Evolutionary conservation across 2,888 invertebrate species (phyloP), one percentile per base, ranked within the genome.

Genomic region (Bimastos eiseni): DNA sequence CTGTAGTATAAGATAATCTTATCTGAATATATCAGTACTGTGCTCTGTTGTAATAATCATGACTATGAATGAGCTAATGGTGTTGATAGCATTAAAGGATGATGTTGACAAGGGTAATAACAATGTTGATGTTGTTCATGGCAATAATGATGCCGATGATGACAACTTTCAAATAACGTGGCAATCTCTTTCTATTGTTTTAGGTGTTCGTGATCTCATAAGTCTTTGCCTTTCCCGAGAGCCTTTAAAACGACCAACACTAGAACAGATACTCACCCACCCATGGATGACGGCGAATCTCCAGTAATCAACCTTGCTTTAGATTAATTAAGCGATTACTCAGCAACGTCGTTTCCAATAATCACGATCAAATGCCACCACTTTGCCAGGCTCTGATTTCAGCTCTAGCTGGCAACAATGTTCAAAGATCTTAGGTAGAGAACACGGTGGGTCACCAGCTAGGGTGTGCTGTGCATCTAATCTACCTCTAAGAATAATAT

Each of bases 191-290:
- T 4, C 55, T n/a, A n/a, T 70, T 70, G 41, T 91, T 90, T 70
- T 90, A 92, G 96, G 96, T 93, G 96, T 96, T 93, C 95, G 95
- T 94, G 96, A 96, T 93, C 94, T 96, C 91, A 96, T 96, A 93
- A 93, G 94, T 89, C 95, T 95, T 92, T 96, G 96, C 93, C 94
- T 96, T 91, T 94, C 95, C 89, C 93, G 95, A 91, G 94, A 95
- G 91, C 96, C 96, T 44, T 93, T 94, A 30, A 95, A 96, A 89
- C 94, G 96, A 91, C 96, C 95, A 49, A 93, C 94, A 17, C 93
- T 96, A 55, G 95, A 96, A 91, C 95, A 96, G 89, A 95, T 96
- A 92, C 93, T 96, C 33, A 93, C 93, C 89, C 96, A 96, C 93
- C 95, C 96, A 0, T 96, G 96, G 96, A 93, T 96, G 70, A 89